These are phyloP conservation scores for Neodiprion virginianus DNA, from an alignment of 1,140 invertebrate species.

Conservation along the genomic window DNA sequence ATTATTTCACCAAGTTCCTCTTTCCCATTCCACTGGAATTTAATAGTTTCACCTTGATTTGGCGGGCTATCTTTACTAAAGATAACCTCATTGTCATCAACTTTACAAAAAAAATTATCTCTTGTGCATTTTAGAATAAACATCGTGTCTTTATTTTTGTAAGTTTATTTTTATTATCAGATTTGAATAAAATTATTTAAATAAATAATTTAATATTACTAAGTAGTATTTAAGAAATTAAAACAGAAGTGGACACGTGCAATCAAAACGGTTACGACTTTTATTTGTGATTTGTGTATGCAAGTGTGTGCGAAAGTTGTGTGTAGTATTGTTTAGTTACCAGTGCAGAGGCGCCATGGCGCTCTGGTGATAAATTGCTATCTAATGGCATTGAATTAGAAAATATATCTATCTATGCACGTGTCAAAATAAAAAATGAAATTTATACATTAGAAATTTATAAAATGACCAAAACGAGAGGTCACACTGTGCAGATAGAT, in stretches of 20 bases:
- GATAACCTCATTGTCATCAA: constrained; percentile 15
- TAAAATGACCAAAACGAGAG: constrained; percentile 33
- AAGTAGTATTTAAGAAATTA: too few relatives aligned
- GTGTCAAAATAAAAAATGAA: constrained; percentile 26
- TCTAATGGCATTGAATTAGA: background rate
- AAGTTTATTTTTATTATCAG: too few relatives aligned
- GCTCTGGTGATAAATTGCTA: constrained; percentile 13
- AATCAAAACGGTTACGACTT: too few relatives aligned
- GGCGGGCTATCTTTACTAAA: constrained; percentile 14
- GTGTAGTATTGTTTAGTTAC: background rate
- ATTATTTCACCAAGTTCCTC: constrained; percentile 10
- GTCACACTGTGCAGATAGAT: constrained; percentile 25
- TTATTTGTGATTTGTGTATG: too few relatives aligned
- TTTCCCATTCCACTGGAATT: constrained; percentile 3
- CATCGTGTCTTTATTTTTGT: too few relatives aligned
- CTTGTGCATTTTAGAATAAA: too few relatives aligned
- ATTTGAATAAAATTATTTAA: too few relatives aligned
- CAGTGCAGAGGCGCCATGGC: constrained; percentile 3
- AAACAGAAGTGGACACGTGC: too few relatives aligned
- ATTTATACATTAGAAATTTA: constrained; percentile 33
- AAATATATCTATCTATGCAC: constrained; percentile 23
- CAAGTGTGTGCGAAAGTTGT: too few relatives aligned
- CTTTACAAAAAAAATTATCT: background rate
- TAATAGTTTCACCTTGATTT: constrained; percentile 1
- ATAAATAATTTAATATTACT: too few relatives aligned